phyloP scores from a whole-genome alignment of 2,888 invertebrate species.

The Capitulum mitella region DNA sequence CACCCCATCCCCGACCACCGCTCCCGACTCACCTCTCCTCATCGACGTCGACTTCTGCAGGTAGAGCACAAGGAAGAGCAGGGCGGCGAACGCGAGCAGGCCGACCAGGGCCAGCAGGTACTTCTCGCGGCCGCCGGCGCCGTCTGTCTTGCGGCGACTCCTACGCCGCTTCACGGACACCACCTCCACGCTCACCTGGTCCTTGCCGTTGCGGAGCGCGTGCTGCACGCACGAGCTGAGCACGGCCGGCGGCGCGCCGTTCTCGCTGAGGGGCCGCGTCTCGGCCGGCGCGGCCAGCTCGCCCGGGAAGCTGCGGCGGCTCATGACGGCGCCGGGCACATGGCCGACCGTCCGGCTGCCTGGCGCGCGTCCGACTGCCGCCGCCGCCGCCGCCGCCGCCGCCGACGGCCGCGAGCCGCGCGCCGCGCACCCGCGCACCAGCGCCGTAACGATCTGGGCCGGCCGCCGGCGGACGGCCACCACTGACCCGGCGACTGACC shows the following conservation, averaged over 20 bases:
- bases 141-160: not conserved
- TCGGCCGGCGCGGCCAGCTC: not conserved
- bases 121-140: not conserved
- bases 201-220: slow-evolving; percentile 6
- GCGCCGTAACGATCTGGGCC: not conserved
- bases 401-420: not conserved
- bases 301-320: not conserved
- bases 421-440: not conserved
- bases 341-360: not conserved
- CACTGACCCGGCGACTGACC: too few species aligned
- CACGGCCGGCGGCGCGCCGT: too few species aligned
- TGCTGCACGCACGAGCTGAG: not conserved
- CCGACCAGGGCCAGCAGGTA: slow-evolving; percentile 2
- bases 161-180: not conserved
- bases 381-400: not conserved
- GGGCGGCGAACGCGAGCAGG: not conserved
- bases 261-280: not conserved
- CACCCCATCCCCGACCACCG: too few species aligned
- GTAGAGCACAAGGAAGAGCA: slow-evolving; percentile 1
- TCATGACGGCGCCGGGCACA: not conserved
- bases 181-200: not conserved
- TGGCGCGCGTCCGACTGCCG: not conserved
- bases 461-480: not conserved
- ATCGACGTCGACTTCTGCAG: not conserved
- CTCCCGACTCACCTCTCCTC: not conserved